Evolutionary conservation across 2,888 invertebrate species (phyloP).

Genomic region (Ischnus inquisitorius): DNA sequence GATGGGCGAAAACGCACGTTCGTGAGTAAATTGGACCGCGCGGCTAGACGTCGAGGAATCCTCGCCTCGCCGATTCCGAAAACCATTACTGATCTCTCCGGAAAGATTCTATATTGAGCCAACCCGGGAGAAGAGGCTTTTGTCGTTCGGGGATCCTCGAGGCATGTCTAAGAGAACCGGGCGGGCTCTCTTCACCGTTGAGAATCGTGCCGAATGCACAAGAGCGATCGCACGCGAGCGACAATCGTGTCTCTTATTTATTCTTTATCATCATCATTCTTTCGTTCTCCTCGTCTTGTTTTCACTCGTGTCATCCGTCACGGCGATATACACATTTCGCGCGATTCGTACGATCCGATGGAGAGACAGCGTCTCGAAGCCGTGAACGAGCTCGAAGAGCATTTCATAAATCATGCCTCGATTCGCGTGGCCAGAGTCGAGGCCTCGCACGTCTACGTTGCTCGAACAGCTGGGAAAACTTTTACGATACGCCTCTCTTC

Average conservation of each 20-base stretch:
- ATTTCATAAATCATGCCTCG: conserved; percentile 51
- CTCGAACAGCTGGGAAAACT: conserved; percentile 11
- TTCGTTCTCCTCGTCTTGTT: neutral
- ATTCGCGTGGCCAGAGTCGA: conserved; percentile 27
- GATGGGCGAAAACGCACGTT: no score
- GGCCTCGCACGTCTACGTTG: conserved; percentile 30
- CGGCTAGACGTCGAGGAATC: conserved; percentile 17
- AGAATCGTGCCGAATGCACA: conserved; percentile 3
- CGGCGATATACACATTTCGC: neutral
- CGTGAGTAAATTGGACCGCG: no score
- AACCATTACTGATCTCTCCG: conserved; percentile 21
- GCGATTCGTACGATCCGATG: neutral
- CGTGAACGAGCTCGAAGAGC: conserved; percentile 10
- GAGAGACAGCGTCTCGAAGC: neutral
- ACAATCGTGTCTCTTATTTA: conserved; percentile 23
- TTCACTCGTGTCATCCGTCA: neutral
- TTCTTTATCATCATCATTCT: conserved; percentile 14
- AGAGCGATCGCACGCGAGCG: neutral
- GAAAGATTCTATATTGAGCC: conserved; percentile 26
- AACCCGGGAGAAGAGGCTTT: neutral
- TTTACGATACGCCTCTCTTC: conserved; percentile 32
- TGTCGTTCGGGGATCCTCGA: neutral
- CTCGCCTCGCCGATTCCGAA: conserved; percentile 21
- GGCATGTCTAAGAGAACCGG: neutral
- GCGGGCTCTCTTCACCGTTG: neutral